Percentiles rank a stretch among this genome's conserved stretches.
These are phyloP conservation scores for Anser cygnoides DNA, from an alignment of 2,113 vertebrate species.

Conservation along the genomic window DNA sequence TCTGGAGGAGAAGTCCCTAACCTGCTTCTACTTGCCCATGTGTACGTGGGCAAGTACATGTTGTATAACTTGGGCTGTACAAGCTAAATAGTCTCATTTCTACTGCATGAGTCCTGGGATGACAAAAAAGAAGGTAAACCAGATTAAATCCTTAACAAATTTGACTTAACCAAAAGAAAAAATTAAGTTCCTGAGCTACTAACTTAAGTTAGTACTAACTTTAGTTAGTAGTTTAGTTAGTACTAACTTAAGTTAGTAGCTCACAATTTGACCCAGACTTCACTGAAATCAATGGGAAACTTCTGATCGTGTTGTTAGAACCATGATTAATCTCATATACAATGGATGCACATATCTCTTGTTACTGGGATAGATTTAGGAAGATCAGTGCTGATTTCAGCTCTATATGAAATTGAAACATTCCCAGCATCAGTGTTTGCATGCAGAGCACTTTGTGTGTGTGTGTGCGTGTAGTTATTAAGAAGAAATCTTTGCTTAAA, in stretches of 20 bases:
- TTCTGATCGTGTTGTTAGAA: not conserved
- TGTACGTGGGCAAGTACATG: no score
- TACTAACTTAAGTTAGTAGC: not conserved
- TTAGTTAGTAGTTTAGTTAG: no score
- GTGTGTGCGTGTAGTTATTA: not conserved
- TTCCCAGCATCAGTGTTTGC: not conserved
- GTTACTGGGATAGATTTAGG: not conserved
- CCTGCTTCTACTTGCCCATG: not conserved
- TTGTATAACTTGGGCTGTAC: not conserved
- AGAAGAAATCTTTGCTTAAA: not conserved
- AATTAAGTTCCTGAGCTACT: not conserved
- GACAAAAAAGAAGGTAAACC: not conserved
- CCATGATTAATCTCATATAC: not conserved
- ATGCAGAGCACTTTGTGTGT: not conserved
- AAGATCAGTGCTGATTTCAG: not conserved
- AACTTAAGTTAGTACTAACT: not conserved
- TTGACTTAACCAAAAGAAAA: not conserved
- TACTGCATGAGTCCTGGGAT: not conserved
- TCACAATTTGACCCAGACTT: not conserved
- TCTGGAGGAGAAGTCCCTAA: not conserved
- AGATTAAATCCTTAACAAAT: not conserved
- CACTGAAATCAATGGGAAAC: not conserved
- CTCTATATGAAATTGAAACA: not conserved
- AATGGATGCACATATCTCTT: not conserved
- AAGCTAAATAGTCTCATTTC: not conserved